Evolutionary conservation across 2,888 invertebrate genomes (phyloP), one percentile per base, ranked within the genome.

Genomic region (Watsonalla cultraria): DNA sequence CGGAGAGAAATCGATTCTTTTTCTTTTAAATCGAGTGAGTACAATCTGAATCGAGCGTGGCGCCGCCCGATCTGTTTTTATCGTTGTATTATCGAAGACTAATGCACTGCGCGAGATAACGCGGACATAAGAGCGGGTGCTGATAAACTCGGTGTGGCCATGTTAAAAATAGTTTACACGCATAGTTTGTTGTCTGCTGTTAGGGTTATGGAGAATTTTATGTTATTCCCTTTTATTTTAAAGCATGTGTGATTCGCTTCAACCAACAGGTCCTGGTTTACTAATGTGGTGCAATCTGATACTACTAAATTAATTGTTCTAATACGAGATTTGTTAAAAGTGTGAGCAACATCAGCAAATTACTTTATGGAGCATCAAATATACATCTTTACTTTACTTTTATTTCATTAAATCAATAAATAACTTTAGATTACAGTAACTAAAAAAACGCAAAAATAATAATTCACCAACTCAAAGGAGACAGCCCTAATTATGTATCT

Each of bases 111-210:
- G 68, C 71, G 74, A 80, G 90, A 90, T 90, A 90, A 83, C 74
- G 62, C 73, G 70, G 79, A 76, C 86, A 86, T 86, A 86, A 89
- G 87, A 87, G 88, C 86, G 78, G 88, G 83, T 79, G 87, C 88
- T 84, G 90, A 90, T 90, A 89, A 83, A 82, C 83, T 75, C 87
- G 72, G 87, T 89, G 90, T 90, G 89, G 88, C 78, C 89, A 86
- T 89, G 90, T 89, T 89, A 86, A 86, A 89, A 89, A 90, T 89
- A 88, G 87, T 89, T 84, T 86, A 89, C 87, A 87, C 80, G 86
- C 83, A 87, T 89, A 88, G 84, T 84, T 85, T 73, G 72, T 82
- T 80, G 76, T 80, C 76, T 71, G 74, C 61, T 70, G 68, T 69
- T 24, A 71, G 79, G 76, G 72, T 69, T 75, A 76, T 72, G 73